phyloP scores from a whole-genome alignment of 2,888 invertebrate species.

The Quadroppia sp. region DNA sequence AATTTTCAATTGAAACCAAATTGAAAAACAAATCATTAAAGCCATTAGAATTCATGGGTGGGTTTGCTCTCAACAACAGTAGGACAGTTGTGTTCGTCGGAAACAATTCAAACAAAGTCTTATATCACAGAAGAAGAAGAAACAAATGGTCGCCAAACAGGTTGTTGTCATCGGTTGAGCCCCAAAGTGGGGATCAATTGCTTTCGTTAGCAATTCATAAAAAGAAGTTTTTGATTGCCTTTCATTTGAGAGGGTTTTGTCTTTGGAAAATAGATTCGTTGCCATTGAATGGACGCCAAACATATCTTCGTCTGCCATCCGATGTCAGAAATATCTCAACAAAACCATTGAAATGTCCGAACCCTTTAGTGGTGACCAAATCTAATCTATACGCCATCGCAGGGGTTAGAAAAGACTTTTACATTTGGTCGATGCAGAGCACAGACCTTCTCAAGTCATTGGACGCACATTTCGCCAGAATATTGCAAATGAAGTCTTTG shows the following conservation, averaged over 20 bases:
- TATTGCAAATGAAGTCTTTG: conserved; percentile 82
- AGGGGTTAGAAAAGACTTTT: conserved; percentile 88
- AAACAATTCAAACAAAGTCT: background rate
- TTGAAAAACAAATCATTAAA: conserved; percentile 57
- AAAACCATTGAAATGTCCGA: conserved; percentile 78
- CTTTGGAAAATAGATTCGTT: conserved; percentile 62
- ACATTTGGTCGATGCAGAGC: conserved; percentile 83
- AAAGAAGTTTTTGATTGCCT: conserved; percentile 23
- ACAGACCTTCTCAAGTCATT: conserved; percentile 79
- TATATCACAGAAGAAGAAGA: conserved; percentile 47
- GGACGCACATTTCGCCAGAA: conserved; percentile 94
- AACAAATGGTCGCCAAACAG: conserved; percentile 56
- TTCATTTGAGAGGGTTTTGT: conserved; percentile 61
- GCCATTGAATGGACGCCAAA: conserved; percentile 2
- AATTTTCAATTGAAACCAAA: conserved; percentile 63
- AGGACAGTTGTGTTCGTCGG: conserved; percentile 6
- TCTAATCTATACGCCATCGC: conserved; percentile 88
- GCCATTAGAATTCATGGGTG: conserved; percentile 61
- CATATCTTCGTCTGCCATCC: conserved; percentile 50
- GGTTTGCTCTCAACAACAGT: conserved; percentile 54
- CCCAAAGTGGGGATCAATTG: conserved; percentile 14
- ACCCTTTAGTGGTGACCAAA: conserved; percentile 82
- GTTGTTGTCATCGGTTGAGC: background rate
- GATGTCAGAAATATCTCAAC: conserved; percentile 90
- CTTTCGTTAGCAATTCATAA: conserved; percentile 10